Percentiles rank a stretch among this genome's conserved stretches.
phyloP scores from a whole-genome alignment of 1,140 invertebrate species.

The Brachionus plicatilis region DNA sequence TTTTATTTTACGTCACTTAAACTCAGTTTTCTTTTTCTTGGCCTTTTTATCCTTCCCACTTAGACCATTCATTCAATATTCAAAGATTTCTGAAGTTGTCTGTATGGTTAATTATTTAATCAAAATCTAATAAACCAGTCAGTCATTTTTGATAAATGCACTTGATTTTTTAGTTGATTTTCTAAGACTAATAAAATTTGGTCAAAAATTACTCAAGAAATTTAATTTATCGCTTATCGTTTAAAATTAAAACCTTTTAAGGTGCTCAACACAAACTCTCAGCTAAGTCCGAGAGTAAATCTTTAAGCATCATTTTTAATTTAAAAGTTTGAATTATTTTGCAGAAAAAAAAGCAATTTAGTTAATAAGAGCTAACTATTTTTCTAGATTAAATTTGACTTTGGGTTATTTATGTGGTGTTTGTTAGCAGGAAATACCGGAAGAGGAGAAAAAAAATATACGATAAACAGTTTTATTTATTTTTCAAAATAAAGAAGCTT shows the following conservation, averaged over 20 bases:
- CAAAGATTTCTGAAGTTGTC: too few relatives aligned
- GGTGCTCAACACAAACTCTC: neutral
- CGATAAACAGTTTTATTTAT: neutral
- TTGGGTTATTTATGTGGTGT: neutral
- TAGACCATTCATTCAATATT: too few relatives aligned
- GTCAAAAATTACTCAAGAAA: neutral
- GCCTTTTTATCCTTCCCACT: too few relatives aligned
- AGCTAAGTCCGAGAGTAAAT: neutral
- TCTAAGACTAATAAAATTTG: neutral
- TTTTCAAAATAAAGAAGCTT: too few relatives aligned
- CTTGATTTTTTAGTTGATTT: neutral
- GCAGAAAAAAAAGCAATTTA: neutral
- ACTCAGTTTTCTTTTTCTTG: too few relatives aligned
- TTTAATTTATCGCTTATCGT: neutral
- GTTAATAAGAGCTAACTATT: neutral
- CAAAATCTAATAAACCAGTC: neutral
- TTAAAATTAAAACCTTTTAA: neutral
- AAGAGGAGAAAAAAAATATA: neutral
- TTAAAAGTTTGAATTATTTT: neutral
- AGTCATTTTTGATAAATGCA: neutral
- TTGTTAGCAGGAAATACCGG: neutral
- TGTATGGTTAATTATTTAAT: too few relatives aligned
- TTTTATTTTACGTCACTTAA: too few relatives aligned
- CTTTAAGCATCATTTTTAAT: neutral
- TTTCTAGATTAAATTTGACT: neutral